phyloP scores from a whole-genome alignment of 2,888 invertebrate genomes.

The Sceliomorpha sp. region DNA sequence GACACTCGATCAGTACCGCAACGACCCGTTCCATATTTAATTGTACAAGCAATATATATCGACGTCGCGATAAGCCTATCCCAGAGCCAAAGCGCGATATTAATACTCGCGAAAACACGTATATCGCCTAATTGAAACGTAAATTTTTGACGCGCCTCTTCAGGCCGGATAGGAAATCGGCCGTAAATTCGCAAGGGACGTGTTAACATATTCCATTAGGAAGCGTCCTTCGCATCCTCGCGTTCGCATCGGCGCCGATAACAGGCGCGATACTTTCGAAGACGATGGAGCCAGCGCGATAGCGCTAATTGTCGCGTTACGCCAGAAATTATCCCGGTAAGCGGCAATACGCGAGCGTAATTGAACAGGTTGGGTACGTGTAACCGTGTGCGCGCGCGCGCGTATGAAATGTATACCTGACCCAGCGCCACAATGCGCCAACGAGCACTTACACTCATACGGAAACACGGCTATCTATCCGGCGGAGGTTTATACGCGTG shows the following conservation, averaged over 20 bases:
- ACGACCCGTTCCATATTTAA: slow-evolving; percentile 47
- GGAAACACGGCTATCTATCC: slow-evolving; percentile 75
- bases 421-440: slow-evolving; percentile 41
- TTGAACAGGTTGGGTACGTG: slow-evolving; percentile 64
- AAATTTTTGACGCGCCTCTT: slow-evolving; percentile 25
- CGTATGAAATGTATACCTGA: slow-evolving; percentile 37
- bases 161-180: slow-evolving; percentile 6
- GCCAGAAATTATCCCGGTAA: slow-evolving; percentile 70
- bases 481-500: slow-evolving; percentile 78
- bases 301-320: slow-evolving; percentile 71
- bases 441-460: slow-evolving; percentile 64
- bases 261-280: slow-evolving; percentile 28
- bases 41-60: slow-evolving; percentile 44
- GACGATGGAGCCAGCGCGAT: slow-evolving; percentile 56
- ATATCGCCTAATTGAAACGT: slow-evolving; percentile 45
- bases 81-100: slow-evolving; percentile 28
- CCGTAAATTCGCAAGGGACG: slow-evolving; percentile 15
- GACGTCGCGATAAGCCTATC: slow-evolving; percentile 31
- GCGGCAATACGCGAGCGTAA: slow-evolving; percentile 67
- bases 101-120: slow-evolving; percentile 24
- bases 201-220: slow-evolving; percentile 15
- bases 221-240: too few relatives aligned
- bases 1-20: slow-evolving; percentile 36
- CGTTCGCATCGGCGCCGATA: background rate
- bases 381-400: slow-evolving; percentile 32